Evolutionary conservation across 2,888 invertebrate genomes (phyloP).

Genomic region (Aelia acuminata): DNA sequence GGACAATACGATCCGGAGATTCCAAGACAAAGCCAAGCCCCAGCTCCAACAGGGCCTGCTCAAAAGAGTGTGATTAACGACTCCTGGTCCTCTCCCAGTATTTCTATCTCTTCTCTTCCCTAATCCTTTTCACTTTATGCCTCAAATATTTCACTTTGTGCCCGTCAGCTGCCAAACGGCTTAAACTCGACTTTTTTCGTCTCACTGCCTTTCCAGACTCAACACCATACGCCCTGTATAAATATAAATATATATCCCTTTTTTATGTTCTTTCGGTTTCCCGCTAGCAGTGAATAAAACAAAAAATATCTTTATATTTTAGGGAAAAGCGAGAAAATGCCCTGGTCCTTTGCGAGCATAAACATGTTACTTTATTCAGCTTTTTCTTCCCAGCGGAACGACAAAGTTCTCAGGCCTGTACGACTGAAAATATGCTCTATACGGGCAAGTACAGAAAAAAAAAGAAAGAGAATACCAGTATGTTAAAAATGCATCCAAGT

Average conservation of each 20-base stretch:
- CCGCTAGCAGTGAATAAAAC: conserved; percentile 18
- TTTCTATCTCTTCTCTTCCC: conserved; percentile 24
- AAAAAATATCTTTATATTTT: conserved; percentile 32
- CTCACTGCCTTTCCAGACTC: not conserved
- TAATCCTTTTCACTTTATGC: conserved; percentile 48
- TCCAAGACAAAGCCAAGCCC: not conserved
- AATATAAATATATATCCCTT: conserved; percentile 44
- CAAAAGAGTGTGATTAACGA: conserved; percentile 46
- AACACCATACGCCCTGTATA: not conserved
- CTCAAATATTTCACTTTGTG: conserved; percentile 42
- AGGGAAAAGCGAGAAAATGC: conserved; percentile 15
- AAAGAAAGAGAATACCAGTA: no score
- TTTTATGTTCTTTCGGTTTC: conserved; percentile 13
- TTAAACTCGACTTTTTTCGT: conserved; percentile 43
- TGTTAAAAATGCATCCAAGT: no score
- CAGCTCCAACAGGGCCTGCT: not conserved
- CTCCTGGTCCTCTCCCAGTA: conserved; percentile 3
- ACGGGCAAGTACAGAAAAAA: no score
- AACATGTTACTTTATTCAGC: conserved; percentile 9
- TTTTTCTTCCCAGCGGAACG: not conserved
- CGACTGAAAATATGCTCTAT: no score
- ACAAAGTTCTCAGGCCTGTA: conserved; percentile 16
- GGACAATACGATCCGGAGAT: not conserved
- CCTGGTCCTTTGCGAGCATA: conserved; percentile 18
- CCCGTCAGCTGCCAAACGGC: conserved; percentile 41